Base-by-base conservation (phyloP, 2,888 invertebrate genomes). In the Oegoconia quadripuncta region DNA sequence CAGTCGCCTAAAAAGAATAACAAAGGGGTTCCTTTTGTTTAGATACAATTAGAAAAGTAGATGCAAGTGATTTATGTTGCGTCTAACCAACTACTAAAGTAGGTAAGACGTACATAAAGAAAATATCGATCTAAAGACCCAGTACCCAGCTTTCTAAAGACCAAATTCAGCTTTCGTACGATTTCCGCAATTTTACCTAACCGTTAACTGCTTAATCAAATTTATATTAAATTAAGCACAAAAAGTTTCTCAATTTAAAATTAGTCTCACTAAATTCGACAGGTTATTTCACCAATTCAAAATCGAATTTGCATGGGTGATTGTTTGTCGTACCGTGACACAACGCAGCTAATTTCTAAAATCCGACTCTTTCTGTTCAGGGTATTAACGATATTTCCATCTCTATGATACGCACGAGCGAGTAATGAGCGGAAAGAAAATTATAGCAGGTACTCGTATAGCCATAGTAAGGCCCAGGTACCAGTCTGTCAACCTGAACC, bases 11-110 rank as follows among this genome's bases (percentile, higher is more conserved):
- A n/a, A n/a, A n/a, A n/a, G n/a, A n/a, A n/a, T n/a, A n/a, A n/a
- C n/a, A n/a, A n/a, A n/a, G n/a, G n/a, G 13, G 11, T 18, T 31
- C 31, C 11, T 31, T 16, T 32, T 45, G 22, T 22, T 22, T 22
- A 22, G n/a, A n/a, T n/a, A n/a, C 7, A 27, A 13, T 13, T 27
- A n/a, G 13, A 27, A 27, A 12, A 27, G 7, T 23, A n/a, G 23
- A 9, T 9, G 23, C 11, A 23, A 23, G 23, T 23, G 11, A 11
- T 9, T 23, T n/a, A 23, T 7, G 23, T 8, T n/a, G n/a, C n/a
- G n/a, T n/a, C n/a, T n/a, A n/a, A n/a, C n/a, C n/a, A n/a, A n/a
- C n/a, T n/a, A n/a, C n/a, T n/a, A n/a, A n/a, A n/a, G n/a, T n/a
- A n/a, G n/a, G n/a, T n/a, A n/a, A n/a, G n/a, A n/a, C n/a, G n/a